phyloP scores from a whole-genome alignment of 2,888 invertebrate genomes.

The Smittia aterrima region DNA sequence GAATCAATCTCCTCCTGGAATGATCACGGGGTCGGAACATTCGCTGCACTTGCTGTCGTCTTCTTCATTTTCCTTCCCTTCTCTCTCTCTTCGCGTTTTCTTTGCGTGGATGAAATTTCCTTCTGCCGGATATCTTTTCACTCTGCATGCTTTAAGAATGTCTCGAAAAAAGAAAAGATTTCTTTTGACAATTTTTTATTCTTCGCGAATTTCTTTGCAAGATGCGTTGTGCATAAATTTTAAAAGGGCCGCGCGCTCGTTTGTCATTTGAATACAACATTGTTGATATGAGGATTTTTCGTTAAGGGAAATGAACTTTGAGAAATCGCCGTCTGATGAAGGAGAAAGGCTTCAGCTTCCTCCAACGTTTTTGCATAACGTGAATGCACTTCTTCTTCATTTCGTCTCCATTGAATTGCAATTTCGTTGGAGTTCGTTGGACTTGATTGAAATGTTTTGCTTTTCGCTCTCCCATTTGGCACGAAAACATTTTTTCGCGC shows the following conservation, averaged over 20 bases:
- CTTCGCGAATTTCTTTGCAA: not conserved
- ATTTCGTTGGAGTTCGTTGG: constrained; percentile 10
- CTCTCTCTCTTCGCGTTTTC: not conserved
- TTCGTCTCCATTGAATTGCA: not conserved
- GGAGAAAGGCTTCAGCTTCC: not conserved
- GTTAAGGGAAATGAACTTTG: constrained; percentile 7
- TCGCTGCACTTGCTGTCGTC: too few species aligned
- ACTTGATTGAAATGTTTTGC: constrained; percentile 9
- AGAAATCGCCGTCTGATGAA: not conserved
- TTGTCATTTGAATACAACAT: constrained; percentile 18
- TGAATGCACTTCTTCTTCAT: not conserved
- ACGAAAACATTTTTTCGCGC: not conserved
- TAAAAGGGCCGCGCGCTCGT: constrained; percentile 1
- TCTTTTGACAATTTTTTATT: constrained; percentile 12
- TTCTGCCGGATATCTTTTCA: constrained; percentile 20
- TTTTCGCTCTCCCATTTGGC: not conserved
- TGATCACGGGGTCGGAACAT: too few species aligned
- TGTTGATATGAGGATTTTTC: not conserved
- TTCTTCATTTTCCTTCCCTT: too few species aligned
- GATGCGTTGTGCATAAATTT: constrained; percentile 8
- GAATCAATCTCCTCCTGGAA: not conserved
- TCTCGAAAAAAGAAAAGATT: not conserved
- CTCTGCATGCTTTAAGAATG: not conserved
- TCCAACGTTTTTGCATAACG: not conserved
- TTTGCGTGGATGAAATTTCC: not conserved